Base-by-base conservation (phyloP, 37 sponge, comb jelly and placozoan genomes). In the Haliclona indistincta region DNA sequence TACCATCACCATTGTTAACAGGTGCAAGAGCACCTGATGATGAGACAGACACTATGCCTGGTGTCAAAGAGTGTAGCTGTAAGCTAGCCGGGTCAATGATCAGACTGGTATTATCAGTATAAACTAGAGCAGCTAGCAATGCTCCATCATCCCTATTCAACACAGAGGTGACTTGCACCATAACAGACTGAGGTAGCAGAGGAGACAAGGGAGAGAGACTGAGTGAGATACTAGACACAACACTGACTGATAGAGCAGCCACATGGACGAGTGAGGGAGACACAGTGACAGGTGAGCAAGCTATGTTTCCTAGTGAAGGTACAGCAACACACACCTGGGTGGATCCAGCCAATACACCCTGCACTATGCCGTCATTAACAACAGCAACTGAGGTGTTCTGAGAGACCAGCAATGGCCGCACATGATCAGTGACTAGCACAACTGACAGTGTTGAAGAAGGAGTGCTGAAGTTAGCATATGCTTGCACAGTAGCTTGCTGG, bases 61-160 rank as follows among this genome's bases (percentile, higher is more conserved):
- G 23, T 23, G 29, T 29, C 17, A 55, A 51, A 37, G 64, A 68
- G 22, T 35, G 54, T 0, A 86, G 36, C 44, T 26, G 11, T 2
- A 80, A 23, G 3, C 74, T 70, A 39, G 52, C 73, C 19, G 34
- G 6, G 33, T 63, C 41, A 5, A 85, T 41, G 10, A 38, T 4
- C 38, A 56, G 39, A 10, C 36, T 37, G 2, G 73, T 38, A 2
- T 71, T 71, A 68, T 86, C 87, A 39, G 81, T 52, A 38, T 63
- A 70, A 35, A 37, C 63, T 20, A 75, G 75, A 1, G 73, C 81
- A 4, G 63, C 63, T 23, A 73, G 26, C 23, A 80, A 29, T 38
- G 54, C 53, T 4, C 67, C 87, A 17, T 23, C 45, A 41, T 86
- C 81, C 63, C n/a, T 37, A 63, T 66, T 80, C 81, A 54, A 80